A percentile compares a stretch with the other conserved stretches of the same genome.
phyloP scores from a whole-genome alignment of 2,113 vertebrate species.

The Lasiurus borealis region DNA sequence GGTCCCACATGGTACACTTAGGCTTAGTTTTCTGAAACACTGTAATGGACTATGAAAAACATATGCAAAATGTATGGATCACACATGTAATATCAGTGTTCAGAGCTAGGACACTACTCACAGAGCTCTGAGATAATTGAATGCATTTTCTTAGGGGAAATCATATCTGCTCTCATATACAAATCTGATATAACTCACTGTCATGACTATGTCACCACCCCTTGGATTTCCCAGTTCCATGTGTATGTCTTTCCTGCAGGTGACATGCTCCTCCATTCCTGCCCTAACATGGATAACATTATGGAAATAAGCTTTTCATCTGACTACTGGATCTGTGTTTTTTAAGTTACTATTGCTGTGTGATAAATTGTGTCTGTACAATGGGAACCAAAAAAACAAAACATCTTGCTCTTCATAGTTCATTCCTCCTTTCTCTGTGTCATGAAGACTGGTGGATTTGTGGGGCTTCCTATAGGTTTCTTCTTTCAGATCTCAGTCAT shows the following conservation, averaged over 20 bases:
- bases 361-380: neutral
- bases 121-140: neutral
- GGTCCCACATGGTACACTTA: accelerated
- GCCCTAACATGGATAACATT: accelerated
- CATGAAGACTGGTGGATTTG: neutral
- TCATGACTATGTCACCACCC: too few relatives aligned
- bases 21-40: neutral
- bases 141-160: neutral
- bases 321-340: neutral
- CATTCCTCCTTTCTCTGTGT: neutral
- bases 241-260: neutral
- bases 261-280: neutral
- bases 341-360: neutral
- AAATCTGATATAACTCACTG: neutral
- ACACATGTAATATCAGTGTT: neutral
- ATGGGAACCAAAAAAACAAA: neutral
- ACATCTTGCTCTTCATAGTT: neutral
- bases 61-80: neutral
- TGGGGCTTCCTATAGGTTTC: neutral
- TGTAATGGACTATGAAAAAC: neutral
- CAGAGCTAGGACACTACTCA: neutral
- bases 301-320: neutral
- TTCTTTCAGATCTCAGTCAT: neutral
- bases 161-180: neutral
- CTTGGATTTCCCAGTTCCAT: neutral